phyloP scores from a whole-genome alignment of 2,797 vertebrate genomes.

The Xiphorhynchus erythropygius region DNA sequence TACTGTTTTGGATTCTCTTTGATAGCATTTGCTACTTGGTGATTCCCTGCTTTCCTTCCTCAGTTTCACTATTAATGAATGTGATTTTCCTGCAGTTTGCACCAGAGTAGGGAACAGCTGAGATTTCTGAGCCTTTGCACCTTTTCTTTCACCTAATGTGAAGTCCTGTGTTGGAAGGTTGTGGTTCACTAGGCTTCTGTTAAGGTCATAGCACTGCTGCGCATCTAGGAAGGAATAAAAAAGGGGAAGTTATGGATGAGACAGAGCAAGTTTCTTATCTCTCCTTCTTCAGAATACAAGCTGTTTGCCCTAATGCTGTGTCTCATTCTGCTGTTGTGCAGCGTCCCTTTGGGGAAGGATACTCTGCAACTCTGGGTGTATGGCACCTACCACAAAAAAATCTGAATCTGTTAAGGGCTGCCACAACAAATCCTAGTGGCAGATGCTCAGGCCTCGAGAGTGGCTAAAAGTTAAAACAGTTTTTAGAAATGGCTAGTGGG shows the following conservation, averaged over 20 bases:
- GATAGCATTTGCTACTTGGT: not conserved
- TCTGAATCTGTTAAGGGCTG: not conserved
- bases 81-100: not conserved
- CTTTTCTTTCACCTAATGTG: not conserved
- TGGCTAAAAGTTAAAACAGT: not conserved
- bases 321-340: not conserved
- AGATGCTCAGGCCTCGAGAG: not conserved
- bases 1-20: not conserved
- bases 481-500: not conserved
- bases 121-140: not conserved
- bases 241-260: not conserved
- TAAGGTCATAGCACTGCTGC: not conserved
- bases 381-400: not conserved
- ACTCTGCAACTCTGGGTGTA: accelerated
- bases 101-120: not conserved
- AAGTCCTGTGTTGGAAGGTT: not conserved
- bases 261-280: not conserved
- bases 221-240: not conserved
- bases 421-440: not conserved
- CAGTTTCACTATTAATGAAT: not conserved
- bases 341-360: not conserved
- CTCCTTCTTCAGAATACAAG: not conserved
- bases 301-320: not conserved
- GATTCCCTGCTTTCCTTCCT: not conserved
- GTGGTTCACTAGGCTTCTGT: not conserved